Evolutionary conservation across 2,797 vertebrate genomes (phyloP), one percentile per base, ranked within the genome.

Genomic region (Sebastes taczanowskii): DNA sequence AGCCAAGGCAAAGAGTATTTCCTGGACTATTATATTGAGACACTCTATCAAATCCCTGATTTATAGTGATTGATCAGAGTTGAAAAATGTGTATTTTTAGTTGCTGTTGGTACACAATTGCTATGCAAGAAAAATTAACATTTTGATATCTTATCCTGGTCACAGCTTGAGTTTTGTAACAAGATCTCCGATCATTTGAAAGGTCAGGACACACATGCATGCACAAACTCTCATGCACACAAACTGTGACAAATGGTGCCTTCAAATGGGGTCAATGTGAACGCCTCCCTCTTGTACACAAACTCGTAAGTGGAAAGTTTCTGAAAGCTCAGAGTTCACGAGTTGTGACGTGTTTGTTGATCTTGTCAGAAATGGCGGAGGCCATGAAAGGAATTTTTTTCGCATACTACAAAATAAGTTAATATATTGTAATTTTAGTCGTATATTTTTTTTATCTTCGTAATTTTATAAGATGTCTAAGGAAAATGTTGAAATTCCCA

Each of bases 121-220:
- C 9, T 27, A 18, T 46, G 11, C 9, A 2, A 63, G 4, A 55
- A 20, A 62, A 35, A 53, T 1, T 0, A 0, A 20, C 46, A n/a
- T 52, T 52, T 52, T 52, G 3, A 52, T 52, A n/a, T n/a, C 18
- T 49, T 1, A 20, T 7, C 18, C 7, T 49, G 42, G 42, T 49
- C 18, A 52, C 18, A 9, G 46, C 46, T 52, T n/a, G 18, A 52
- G 46, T 52, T 52, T 52, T 52, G 46, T 52, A 52, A 20, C 18
- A 52, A 0, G 3, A 52, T 20, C 46, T 52, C 46, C 4, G 18
- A 52, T 49, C 46, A 52, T 49, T 49, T 49, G 0, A 0, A 49
- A 20, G 18, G 20, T 49, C 42, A 52, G 18, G 46, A n/a, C 46
- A 52, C 18, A 52, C 46, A 52, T 20, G 46, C 46, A 52, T 52